Evolutionary conservation across 2,888 invertebrate species (phyloP).

Genomic region (Ectobius pallidus): DNA sequence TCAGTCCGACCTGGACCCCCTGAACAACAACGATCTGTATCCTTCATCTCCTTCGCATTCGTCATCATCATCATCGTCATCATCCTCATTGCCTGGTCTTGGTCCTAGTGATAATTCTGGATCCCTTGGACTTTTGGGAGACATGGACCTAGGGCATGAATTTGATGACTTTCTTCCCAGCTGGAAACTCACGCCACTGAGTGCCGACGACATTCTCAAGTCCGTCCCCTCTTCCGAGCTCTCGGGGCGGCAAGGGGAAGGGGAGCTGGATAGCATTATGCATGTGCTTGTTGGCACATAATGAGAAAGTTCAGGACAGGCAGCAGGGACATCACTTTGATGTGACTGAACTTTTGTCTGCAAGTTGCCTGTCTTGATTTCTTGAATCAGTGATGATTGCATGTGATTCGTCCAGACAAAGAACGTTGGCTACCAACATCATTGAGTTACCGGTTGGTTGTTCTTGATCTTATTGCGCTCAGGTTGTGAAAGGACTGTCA

Average conservation of each 20-base stretch:
- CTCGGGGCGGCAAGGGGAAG: conserved; percentile 52
- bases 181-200: conserved; percentile 61
- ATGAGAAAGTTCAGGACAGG: conserved; percentile 36
- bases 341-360: background rate
- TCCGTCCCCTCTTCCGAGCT: conserved; percentile 51
- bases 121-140: conserved; percentile 47
- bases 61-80: conserved; percentile 36
- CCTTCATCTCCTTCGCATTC: conserved; percentile 46
- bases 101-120: conserved; percentile 32
- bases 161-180: conserved; percentile 59
- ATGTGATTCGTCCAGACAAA: conserved; percentile 26
- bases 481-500: conserved; percentile 42
- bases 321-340: background rate
- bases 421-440: conserved; percentile 27
- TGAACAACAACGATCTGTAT: conserved; percentile 80
- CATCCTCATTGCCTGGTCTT: conserved; percentile 24
- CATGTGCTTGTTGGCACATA: conserved; percentile 68
- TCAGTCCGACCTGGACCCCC: conserved; percentile 83
- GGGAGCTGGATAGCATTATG: conserved; percentile 68
- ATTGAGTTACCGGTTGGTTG: conserved; percentile 37
- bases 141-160: conserved; percentile 65
- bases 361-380: conserved; percentile 11
- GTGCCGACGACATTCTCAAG: conserved; percentile 59
- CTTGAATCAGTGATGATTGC: background rate
- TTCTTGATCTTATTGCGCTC: conserved; percentile 40